A percentile compares a stretch with the other conserved stretches of the same genome.
Conservation (phyloP, 2,113 vertebrate species). For the Kryptolebias marmoratus region DNA sequence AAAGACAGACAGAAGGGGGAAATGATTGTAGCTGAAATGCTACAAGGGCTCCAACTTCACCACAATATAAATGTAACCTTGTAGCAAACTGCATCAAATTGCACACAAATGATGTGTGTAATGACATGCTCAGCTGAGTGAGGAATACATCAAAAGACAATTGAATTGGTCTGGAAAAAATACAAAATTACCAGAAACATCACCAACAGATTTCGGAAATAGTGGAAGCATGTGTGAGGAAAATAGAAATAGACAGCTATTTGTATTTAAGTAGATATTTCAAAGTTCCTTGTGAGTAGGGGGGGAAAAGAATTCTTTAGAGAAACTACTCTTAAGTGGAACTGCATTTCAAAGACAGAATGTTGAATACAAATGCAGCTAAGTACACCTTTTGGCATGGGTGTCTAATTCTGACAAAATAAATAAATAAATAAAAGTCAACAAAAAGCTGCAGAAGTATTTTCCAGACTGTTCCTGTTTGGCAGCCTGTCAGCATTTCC, state of each 20-base stretch:
- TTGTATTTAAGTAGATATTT: constrained; percentile 13
- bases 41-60: constrained; percentile 52
- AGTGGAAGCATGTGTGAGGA: not conserved
- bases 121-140: constrained; percentile 65
- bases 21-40: constrained; percentile 60
- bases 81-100: constrained; percentile 59
- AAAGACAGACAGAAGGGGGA: constrained; percentile 34
- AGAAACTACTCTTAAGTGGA: constrained; percentile 21
- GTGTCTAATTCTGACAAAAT: constrained; percentile 47
- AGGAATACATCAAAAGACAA: constrained; percentile 67
- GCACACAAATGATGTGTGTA: constrained; percentile 65
- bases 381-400: constrained; percentile 33
- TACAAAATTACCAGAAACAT: constrained; percentile 57
- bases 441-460: constrained; percentile 44
- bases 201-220: constrained; percentile 16
- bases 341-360: constrained; percentile 27
- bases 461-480: constrained; percentile 47
- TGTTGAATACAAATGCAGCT: constrained; percentile 38
- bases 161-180: constrained; percentile 64
- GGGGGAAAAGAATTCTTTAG: constrained; percentile 17
- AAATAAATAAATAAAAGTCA: constrained; percentile 13
- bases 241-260: not conserved
- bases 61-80: constrained; percentile 61
- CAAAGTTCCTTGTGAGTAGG: constrained; percentile 7
- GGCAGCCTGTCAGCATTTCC: constrained; percentile 73